Percentiles rank a stretch among this genome's conserved stretches.
Evolutionary conservation across 53 echinoderm and acorn worm species (phyloP).

Genomic region (Mesocentrotus franciscanus): DNA sequence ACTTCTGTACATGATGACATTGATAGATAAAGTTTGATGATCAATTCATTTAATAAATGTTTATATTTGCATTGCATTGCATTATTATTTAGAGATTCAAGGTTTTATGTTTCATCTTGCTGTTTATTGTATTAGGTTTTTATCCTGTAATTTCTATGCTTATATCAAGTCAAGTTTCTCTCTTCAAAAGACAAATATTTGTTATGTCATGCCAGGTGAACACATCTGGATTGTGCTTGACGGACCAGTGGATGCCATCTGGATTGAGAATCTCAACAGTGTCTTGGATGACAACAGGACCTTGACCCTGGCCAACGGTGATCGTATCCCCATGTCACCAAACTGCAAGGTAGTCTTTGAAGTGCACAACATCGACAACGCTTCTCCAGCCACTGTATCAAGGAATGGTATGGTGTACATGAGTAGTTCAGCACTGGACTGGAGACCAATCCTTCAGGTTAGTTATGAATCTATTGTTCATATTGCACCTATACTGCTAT

Average conservation of each 20-base stretch:
- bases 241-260: constrained; percentile 99
- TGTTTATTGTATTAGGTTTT: background rate
- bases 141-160: background rate
- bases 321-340: constrained; percentile 98
- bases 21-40: no score
- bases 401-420: constrained; percentile 99
- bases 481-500: no score
- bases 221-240: constrained; percentile 98
- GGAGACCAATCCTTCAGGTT: constrained; percentile 96
- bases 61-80: no score
- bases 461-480: background rate
- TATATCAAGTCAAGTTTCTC: background rate
- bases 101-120: no score
- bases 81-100: no score
- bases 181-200: no score
- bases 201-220: constrained; percentile 72
- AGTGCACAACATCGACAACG: constrained; percentile 99
- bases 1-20: no score
- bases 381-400: constrained; percentile 98
- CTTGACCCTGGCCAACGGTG: constrained; percentile 96
- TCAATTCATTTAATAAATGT: no score
- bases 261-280: constrained; percentile 99
- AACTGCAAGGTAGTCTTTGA: constrained; percentile 99
- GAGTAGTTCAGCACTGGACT: constrained; percentile 97
- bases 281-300: constrained; percentile 98